phyloP scores from a whole-genome alignment of 1,140 invertebrate genomes.

The Lineus longissimus region DNA sequence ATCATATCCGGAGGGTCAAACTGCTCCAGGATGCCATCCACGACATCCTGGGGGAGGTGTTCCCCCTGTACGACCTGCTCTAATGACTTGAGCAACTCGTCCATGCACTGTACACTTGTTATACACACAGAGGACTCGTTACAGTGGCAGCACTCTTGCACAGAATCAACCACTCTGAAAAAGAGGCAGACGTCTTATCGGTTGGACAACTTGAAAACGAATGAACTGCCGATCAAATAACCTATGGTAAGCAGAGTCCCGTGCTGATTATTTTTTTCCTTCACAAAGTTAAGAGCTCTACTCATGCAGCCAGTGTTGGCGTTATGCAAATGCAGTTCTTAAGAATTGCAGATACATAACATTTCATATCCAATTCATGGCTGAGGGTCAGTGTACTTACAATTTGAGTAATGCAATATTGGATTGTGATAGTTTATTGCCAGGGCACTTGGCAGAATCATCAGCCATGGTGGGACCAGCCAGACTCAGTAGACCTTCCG shows the following conservation, averaged over 20 bases:
- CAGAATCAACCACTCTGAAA: constrained; percentile 81
- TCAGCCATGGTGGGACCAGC: constrained; percentile 64
- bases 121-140: constrained; percentile 69
- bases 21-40: constrained; percentile 65
- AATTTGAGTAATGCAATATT: constrained; percentile 84
- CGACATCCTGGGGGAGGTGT: constrained; percentile 51
- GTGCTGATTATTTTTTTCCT: too few species aligned
- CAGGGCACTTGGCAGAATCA: constrained; percentile 64
- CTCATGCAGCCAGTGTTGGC: too few species aligned
- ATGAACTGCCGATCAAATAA: too few species aligned
- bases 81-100: constrained; percentile 75
- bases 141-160: constrained; percentile 76
- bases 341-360: too few species aligned
- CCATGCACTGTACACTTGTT: constrained; percentile 78
- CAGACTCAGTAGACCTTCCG: constrained; percentile 69
- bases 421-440: constrained; percentile 59
- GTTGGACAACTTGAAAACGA: too few species aligned
- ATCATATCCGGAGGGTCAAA: constrained; percentile 50
- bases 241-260: too few species aligned
- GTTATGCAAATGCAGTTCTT: too few species aligned
- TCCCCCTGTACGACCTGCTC: constrained; percentile 67
- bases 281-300: too few species aligned
- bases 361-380: too few species aligned
- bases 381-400: too few species aligned
- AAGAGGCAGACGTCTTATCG: constrained; percentile 14